phyloP scores from a whole-genome alignment of 1,140 invertebrate species.

The Colletes latitarsis region DNA sequence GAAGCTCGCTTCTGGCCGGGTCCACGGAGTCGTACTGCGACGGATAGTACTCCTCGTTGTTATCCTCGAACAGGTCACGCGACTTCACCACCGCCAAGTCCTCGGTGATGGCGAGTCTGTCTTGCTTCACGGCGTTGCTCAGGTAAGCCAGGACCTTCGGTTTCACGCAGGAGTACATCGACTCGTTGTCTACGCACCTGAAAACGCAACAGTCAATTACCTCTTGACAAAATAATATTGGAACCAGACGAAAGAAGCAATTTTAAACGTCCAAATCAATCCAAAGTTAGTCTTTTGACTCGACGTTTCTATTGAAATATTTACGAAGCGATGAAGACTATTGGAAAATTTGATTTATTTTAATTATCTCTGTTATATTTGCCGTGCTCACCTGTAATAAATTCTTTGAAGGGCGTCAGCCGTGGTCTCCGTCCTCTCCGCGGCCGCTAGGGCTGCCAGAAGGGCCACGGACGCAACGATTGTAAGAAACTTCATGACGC shows the following conservation, averaged over 20 bases:
- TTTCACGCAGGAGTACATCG: conserved; percentile 84
- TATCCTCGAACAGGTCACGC: conserved; percentile 80
- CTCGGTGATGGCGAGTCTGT: conserved; percentile 87
- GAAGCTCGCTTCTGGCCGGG: conserved; percentile 68
- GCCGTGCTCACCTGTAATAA: conserved; percentile 73
- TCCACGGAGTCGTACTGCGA: conserved; percentile 67
- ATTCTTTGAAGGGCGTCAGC: conserved; percentile 72
- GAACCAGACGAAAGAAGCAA: too few species aligned
- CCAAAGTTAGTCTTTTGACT: too few species aligned
- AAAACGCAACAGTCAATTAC: conserved; percentile 7
- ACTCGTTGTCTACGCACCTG: conserved; percentile 76
- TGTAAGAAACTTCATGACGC: conserved; percentile 71
- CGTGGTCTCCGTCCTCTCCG: conserved; percentile 70
- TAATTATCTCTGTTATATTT: neutral
- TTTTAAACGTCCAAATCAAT: too few species aligned
- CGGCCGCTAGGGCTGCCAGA: conserved; percentile 58
- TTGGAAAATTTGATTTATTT: neutral
- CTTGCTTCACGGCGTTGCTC: conserved; percentile 84
- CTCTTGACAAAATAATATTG: neutral
- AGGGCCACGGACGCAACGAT: conserved; percentile 62
- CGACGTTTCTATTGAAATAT: too few species aligned
- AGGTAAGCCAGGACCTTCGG: conserved; percentile 89
- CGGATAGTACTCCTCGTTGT: conserved; percentile 66
- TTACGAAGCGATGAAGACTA: too few species aligned
- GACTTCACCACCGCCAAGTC: conserved; percentile 87